Percentiles rank a stretch among this genome's conserved stretches.
Evolutionary conservation across 2,888 invertebrate species (phyloP).

Genomic region (Amorpha juglandis): DNA sequence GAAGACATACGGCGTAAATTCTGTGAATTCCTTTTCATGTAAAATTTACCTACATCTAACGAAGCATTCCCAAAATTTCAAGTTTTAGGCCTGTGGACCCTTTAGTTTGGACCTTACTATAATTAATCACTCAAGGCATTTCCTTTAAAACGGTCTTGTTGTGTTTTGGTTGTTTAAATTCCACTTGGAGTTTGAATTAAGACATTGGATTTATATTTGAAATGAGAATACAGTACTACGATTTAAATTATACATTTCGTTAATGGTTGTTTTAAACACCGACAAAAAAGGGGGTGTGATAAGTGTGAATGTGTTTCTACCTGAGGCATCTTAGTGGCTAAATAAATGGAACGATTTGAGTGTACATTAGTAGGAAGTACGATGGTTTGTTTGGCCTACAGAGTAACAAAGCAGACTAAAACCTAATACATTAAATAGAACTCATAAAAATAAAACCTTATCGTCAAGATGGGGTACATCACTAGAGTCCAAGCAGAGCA

Average conservation of each 20-base stretch:
- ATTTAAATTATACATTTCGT: too few species aligned
- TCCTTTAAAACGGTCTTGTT: slow-evolving; percentile 12
- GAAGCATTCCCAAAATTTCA: slow-evolving; percentile 23
- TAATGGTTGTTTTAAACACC: too few species aligned
- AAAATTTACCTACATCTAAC: slow-evolving; percentile 17
- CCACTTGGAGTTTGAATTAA: neutral
- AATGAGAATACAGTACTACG: neutral
- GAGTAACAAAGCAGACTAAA: neutral
- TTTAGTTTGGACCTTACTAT: slow-evolving; percentile 21
- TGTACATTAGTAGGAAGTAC: too few species aligned
- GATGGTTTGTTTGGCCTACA: too few species aligned
- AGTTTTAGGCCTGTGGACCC: slow-evolving; percentile 21
- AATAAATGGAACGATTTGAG: too few species aligned
- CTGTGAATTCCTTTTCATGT: slow-evolving; percentile 20
- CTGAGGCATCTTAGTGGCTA: too few species aligned
- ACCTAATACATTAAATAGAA: neutral
- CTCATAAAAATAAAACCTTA: slow-evolving; percentile 11
- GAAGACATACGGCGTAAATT: slow-evolving; percentile 10
- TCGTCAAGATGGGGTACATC: slow-evolving; percentile 14
- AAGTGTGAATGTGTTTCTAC: too few species aligned
- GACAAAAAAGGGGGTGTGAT: too few species aligned
- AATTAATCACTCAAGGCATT: slow-evolving; percentile 20
- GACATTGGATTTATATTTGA: slow-evolving; percentile 5
- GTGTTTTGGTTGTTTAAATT: slow-evolving; percentile 14
- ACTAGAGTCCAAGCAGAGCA: slow-evolving; percentile 31